Evolutionary conservation across 2,113 vertebrate species (phyloP).

Genomic region (Epinephelus fuscoguttatus): DNA sequence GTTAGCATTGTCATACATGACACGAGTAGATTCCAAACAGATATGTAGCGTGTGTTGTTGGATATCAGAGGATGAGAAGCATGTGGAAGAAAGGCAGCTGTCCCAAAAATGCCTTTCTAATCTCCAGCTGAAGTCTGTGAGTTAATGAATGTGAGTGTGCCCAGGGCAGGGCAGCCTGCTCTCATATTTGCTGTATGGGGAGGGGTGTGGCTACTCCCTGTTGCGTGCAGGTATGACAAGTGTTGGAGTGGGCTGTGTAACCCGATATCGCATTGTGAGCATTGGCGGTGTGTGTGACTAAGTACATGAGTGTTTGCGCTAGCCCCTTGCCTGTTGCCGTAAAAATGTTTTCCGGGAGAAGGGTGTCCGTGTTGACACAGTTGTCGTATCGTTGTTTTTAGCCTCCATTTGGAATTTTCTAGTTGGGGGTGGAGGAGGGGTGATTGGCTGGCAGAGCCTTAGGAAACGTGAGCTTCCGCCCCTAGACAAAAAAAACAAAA

Average conservation of each 20-base stretch:
- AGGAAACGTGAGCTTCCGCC: constrained; percentile 80
- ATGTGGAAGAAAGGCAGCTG: constrained; percentile 75
- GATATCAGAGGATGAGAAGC: constrained; percentile 57
- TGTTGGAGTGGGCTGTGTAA: constrained; percentile 71
- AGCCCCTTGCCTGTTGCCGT: constrained; percentile 58
- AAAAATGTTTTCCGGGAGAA: constrained; percentile 79
- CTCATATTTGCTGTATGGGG: constrained; percentile 59
- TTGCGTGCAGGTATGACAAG: constrained; percentile 84
- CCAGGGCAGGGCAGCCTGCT: constrained; percentile 70
- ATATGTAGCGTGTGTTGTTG: constrained; percentile 49
- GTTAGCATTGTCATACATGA: too few relatives aligned
- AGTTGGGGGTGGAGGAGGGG: constrained; percentile 31
- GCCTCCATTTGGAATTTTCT: constrained; percentile 80
- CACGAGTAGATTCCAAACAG: constrained; percentile 14
- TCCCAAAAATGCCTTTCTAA: constrained; percentile 77
- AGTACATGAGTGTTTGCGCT: constrained; percentile 47
- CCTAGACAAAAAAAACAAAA: constrained; percentile 34
- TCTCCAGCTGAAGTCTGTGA: constrained; percentile 71
- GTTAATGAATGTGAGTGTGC: constrained; percentile 74
- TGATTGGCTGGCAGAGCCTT: constrained; percentile 53
- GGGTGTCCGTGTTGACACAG: constrained; percentile 82
- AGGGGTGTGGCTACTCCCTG: constrained; percentile 68
- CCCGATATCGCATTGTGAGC: constrained; percentile 71
- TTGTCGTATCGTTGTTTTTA: constrained; percentile 83
- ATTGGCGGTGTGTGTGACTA: constrained; percentile 33